A percentile compares a stretch with the other conserved stretches of the same genome.
Conservation (phyloP, 2,113 vertebrate genomes). For the Lipophrys pholis region DNA sequence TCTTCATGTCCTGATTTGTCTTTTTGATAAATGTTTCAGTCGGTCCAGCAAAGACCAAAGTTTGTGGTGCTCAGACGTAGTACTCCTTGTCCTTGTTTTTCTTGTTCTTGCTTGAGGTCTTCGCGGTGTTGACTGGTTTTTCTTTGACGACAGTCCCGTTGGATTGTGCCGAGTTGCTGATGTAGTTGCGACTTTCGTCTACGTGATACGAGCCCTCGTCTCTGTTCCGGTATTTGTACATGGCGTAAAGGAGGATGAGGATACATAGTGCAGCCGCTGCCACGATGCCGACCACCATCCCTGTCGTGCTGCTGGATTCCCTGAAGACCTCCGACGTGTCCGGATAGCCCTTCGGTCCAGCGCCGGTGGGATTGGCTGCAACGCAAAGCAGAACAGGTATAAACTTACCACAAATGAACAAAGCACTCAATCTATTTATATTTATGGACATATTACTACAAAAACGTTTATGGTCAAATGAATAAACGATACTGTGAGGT, state of each 20-base stretch:
- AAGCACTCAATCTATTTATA: neutral
- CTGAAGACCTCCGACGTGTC: slow-evolving; percentile 92
- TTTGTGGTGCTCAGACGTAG: slow-evolving; percentile 92
- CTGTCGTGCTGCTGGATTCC: slow-evolving; percentile 97
- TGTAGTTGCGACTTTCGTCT: slow-evolving; percentile 99
- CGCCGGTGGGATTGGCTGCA: slow-evolving; percentile 93
- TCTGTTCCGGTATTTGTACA: slow-evolving; percentile 99
- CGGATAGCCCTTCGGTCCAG: slow-evolving; percentile 88
- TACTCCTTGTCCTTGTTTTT: slow-evolving; percentile 99
- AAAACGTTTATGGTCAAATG: slow-evolving; percentile 17
- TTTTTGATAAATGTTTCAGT: slow-evolving; percentile 49
- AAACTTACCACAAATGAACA: slow-evolving; percentile 50
- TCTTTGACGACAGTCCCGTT: slow-evolving; percentile 98
- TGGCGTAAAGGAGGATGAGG: slow-evolving; percentile 98
- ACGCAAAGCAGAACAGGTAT: slow-evolving; percentile 19
- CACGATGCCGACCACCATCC: slow-evolving; percentile 98
- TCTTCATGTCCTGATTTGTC: slow-evolving; percentile 80
- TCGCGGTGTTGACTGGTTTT: slow-evolving; percentile 92
- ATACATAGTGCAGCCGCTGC: slow-evolving; percentile 96
- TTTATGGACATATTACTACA: slow-evolving; percentile 10
- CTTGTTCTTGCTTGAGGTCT: slow-evolving; percentile 96
- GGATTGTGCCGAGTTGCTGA: slow-evolving; percentile 99
- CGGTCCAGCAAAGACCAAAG: slow-evolving; percentile 61
- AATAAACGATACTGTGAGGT: slow-evolving; percentile 24
- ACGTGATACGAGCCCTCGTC: slow-evolving; percentile 98